These are phyloP conservation scores for Tachypleus tridentatus DNA, from an alignment of 1,140 invertebrate genomes.

Conservation along the genomic window DNA sequence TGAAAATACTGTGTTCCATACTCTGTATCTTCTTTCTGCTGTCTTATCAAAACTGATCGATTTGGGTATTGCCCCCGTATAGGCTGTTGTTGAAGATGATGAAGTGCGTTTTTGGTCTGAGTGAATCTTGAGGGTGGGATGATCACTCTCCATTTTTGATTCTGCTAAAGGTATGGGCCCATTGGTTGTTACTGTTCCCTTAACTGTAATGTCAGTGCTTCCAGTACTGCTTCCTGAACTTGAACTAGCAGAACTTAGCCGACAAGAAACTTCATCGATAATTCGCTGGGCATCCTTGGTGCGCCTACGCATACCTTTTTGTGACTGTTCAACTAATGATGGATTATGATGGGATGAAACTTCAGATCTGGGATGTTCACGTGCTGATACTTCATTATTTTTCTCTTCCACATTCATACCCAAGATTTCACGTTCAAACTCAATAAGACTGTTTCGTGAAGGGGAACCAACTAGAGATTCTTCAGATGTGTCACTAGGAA, in stretches of 20 bases:
- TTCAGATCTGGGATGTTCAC: no score
- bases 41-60: constrained; percentile 85
- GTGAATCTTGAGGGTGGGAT: not conserved
- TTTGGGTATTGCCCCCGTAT: constrained; percentile 72
- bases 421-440: constrained; percentile 14
- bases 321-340: no score
- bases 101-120: no score
- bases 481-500: constrained; percentile 2
- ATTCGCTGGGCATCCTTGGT: not conserved
- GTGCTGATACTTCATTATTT: no score
- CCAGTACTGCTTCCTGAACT: constrained; percentile 41
- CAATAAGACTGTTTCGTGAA: constrained; percentile 9
- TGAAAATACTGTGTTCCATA: no score
- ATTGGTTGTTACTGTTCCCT: not conserved
- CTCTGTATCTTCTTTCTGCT: constrained; percentile 39
- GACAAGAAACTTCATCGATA: not conserved
- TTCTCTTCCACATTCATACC: not conserved
- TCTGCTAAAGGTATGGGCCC: not conserved
- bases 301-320: no score
- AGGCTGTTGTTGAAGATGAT: not conserved
- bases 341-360: no score
- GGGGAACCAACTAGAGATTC: not conserved
- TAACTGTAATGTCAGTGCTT: constrained; percentile 29
- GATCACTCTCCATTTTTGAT: not conserved
- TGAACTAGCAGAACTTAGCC: constrained; percentile 23